Conservation (phyloP, 2,888 invertebrate genomes). For the Dione vanillae region DNA sequence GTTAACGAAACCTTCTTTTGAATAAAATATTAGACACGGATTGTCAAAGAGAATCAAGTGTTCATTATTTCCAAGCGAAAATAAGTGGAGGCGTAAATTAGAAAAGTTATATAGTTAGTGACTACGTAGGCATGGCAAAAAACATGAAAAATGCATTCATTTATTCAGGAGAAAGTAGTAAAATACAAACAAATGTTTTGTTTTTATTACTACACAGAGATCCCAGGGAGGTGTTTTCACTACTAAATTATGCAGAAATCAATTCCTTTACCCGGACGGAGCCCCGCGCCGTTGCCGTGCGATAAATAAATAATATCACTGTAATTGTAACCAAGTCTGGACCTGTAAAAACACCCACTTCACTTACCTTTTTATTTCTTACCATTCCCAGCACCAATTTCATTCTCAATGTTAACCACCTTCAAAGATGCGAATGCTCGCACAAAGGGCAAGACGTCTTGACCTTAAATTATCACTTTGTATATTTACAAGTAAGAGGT, state of each 20-base stretch:
- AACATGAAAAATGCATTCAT: slow-evolving; percentile 60
- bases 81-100: slow-evolving; percentile 52
- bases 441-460: neutral
- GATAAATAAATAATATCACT: slow-evolving; percentile 82
- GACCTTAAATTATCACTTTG: neutral
- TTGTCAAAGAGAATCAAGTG: slow-evolving; percentile 77
- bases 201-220: slow-evolving; percentile 75
- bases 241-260: slow-evolving; percentile 84
- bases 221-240: slow-evolving; percentile 76
- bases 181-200: slow-evolving; percentile 80
- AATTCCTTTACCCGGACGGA: slow-evolving; percentile 78
- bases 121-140: slow-evolving; percentile 53
- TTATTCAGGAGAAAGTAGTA: slow-evolving; percentile 73
- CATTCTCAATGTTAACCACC: neutral
- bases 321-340: slow-evolving; percentile 72
- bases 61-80: slow-evolving; percentile 62
- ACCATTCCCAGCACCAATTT: slow-evolving; percentile 9
- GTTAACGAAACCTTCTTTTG: slow-evolving; percentile 81
- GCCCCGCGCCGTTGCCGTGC: slow-evolving; percentile 64
- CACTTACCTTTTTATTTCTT: slow-evolving; percentile 40
- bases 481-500: neutral
- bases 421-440: neutral
- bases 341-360: slow-evolving; percentile 56
- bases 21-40: slow-evolving; percentile 79
- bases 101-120: slow-evolving; percentile 57